Percentiles rank a stretch among this genome's conserved stretches.
These are phyloP conservation scores for Phasianus colchicus DNA, from an alignment of 2,113 vertebrate genomes.

Conservation along the genomic window DNA sequence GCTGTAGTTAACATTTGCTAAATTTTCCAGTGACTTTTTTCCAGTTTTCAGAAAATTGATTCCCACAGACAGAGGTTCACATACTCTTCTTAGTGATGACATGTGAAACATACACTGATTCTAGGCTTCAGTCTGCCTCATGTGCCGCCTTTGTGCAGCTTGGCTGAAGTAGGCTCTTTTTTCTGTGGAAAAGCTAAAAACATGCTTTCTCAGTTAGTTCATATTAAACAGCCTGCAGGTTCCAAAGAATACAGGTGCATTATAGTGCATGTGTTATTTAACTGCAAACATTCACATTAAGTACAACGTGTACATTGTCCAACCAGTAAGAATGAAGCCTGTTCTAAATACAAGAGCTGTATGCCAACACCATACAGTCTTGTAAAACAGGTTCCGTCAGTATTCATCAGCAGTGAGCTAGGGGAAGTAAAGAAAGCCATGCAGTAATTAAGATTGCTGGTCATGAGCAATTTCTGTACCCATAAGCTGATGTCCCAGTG, in stretches of 20 bases:
- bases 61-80: not conserved
- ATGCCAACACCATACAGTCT: not conserved
- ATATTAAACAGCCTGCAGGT: not conserved
- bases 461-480: not conserved
- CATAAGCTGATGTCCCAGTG: not conserved
- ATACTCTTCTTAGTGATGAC: not conserved
- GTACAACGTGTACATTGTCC: not conserved
- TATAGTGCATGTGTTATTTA: not conserved
- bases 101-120: not conserved
- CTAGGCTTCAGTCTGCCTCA: not conserved
- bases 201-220: not conserved
- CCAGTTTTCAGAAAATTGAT: not conserved
- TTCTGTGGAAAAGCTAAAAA: constrained; percentile 14
- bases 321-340: not conserved
- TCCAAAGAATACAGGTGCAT: not conserved
- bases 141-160: not conserved
- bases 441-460: not conserved
- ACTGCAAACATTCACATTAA: not conserved
- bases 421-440: not conserved
- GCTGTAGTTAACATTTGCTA: not conserved
- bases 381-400: not conserved
- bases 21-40: not conserved
- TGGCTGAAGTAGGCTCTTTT: not conserved
- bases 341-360: not conserved
- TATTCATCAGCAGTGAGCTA: not conserved